These are phyloP conservation scores for Drosophila persimilis DNA, from an alignment of 1,140 invertebrate genomes.

Conservation along the genomic window DNA sequence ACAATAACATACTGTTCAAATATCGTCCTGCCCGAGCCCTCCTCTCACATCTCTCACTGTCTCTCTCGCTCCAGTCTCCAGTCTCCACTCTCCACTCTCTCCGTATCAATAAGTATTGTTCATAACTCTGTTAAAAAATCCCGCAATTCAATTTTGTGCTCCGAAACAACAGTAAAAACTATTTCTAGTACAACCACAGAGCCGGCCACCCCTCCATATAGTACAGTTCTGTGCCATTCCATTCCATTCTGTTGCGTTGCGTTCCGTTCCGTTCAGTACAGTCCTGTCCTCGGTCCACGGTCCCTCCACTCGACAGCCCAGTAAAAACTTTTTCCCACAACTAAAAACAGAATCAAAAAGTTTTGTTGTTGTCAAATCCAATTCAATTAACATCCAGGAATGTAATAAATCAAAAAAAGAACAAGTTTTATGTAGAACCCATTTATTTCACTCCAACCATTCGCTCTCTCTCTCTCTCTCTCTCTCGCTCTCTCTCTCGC, in stretches of 20 bases:
- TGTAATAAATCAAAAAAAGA: constrained; percentile 75
- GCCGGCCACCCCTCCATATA: neutral
- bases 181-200: no score
- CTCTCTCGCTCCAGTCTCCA: constrained; percentile 21
- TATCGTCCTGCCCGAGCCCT: constrained; percentile 80
- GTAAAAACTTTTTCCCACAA: constrained; percentile 49
- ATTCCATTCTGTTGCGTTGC: constrained; percentile 15
- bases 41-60: constrained; percentile 70
- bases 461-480: constrained; percentile 10
- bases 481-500: constrained; percentile 29
- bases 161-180: constrained; percentile 14
- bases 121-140: constrained; percentile 40
- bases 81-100: constrained; percentile 33
- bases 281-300: constrained; percentile 10
- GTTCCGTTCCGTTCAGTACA: constrained; percentile 17
- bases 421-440: constrained; percentile 49
- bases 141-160: constrained; percentile 53
- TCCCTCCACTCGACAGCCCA: constrained; percentile 56
- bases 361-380: constrained; percentile 72
- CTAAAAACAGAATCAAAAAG: constrained; percentile 43
- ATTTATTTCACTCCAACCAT: neutral
- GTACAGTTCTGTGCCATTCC: constrained; percentile 25
- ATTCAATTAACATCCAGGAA: constrained; percentile 71
- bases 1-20: constrained; percentile 62
- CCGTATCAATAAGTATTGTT: constrained; percentile 50